Base-by-base conservation (phyloP, 2,888 invertebrate species). In the Drosophila helvetica region DNA sequence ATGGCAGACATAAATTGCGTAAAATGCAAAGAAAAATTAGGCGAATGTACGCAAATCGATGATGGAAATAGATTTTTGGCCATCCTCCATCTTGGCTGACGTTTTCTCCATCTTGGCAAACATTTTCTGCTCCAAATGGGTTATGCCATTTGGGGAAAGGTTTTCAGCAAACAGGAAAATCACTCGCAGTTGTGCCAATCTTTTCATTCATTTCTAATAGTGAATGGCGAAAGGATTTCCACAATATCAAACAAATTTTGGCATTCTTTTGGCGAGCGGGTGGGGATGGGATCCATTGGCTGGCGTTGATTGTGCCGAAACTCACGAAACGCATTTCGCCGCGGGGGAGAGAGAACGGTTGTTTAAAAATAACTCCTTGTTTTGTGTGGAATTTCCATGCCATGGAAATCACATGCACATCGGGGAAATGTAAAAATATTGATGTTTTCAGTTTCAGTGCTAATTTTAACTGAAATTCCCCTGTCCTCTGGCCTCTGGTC, bases 341-440 rank as follows among this genome's bases (percentile, higher is more conserved):
- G 38, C n/a, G 15, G 15, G 38, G 7, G 15, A 6, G 58, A 69
- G 52, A 65, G 51, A 45, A 65, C 57, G 56, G 68, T 50, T 38
- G 38, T 46, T 90, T 82, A 90, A 75, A 89, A 89, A 90, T 90
- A 89, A 81, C 89, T 87, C 89, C 89, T 80, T 77, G 83, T 72
- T 68, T 64, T 46, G 65, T 46, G 51, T 81, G 73, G 72, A 79
- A 61, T 81, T 85, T 75, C 38, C 38, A n/a, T 38, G 15, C n/a
- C 80, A 77, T 77, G 67, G 58, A 64, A 79, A 75, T 77, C 82
- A 15, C 38, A 64, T 77, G 79, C 75, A 80, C 85, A 79, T 82
- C 59, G 55, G 66, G 18, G 38, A 56, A 59, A 72, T 54, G 79
- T 56, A 72, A 75, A 75, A 83, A 86, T 89, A 89, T 89, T 89